Evolutionary conservation across 2,113 vertebrate species (phyloP).

Genomic region (Mormyrus iriodes): DNA sequence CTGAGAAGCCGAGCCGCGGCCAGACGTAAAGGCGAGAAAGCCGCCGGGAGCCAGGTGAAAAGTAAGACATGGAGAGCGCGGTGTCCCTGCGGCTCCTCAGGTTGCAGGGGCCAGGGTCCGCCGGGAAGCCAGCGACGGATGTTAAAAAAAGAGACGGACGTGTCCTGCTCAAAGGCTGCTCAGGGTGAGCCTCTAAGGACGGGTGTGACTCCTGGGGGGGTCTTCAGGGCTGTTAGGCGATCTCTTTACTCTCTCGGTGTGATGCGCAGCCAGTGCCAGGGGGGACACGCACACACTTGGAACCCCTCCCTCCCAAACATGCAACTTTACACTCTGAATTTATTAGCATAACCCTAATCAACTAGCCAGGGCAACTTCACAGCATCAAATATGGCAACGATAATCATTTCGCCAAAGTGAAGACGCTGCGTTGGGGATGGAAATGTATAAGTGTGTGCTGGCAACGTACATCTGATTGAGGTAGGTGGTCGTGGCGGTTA

Average conservation of each 20-base stretch:
- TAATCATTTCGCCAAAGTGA: background rate
- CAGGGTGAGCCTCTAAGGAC: background rate
- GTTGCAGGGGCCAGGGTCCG: background rate
- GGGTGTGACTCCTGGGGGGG: background rate
- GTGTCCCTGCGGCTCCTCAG: background rate
- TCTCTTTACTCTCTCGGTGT: background rate
- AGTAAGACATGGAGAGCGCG: background rate
- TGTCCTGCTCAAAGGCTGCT: background rate
- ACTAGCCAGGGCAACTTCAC: background rate
- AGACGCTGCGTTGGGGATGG: background rate
- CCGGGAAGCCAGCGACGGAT: background rate
- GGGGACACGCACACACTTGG: background rate
- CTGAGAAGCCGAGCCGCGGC: slow-evolving; percentile 47
- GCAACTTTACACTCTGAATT: background rate
- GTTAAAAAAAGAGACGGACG: background rate
- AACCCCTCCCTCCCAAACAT: background rate
- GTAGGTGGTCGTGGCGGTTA: background rate
- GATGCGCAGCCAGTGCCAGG: background rate
- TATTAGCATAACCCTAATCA: background rate
- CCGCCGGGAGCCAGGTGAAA: slow-evolving; percentile 17
- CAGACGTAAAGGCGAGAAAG: slow-evolving; percentile 51
- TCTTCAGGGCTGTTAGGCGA: background rate
- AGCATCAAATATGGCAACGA: background rate
- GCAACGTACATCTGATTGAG: background rate
- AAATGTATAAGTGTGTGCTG: background rate